Evolutionary conservation across 2,113 vertebrate species (phyloP), one percentile per base, ranked within the genome.

Genomic region (Lagenorhynchus albirostris): DNA sequence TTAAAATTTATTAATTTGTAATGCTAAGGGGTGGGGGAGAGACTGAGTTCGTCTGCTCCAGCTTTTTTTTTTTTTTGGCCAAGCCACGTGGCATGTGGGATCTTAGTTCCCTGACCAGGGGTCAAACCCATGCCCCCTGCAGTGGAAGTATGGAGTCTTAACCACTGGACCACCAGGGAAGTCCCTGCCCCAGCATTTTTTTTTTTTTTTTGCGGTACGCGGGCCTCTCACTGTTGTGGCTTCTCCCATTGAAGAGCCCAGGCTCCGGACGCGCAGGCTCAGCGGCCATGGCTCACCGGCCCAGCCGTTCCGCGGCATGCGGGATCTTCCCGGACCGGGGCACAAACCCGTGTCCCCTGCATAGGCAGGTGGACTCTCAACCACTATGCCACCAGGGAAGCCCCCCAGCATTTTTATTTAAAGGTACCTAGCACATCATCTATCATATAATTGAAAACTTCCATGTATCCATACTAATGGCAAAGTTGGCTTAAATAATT

Each of bases 361-460:
- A 47, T 47, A 10, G 44, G 44, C 44, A 47, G 8, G 44, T 10
- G 44, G 44, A 10, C 44, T 47, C 44, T 47, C 44, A 47, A 47
- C 44, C 44, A 47, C 44, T 47, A 8, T 10, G 44, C 62, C 26
- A 31, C 29, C 29, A 31, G 12, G 62, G 62, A 65, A 65, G 15
- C 15, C 44, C 41, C 73, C 53, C 87, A 65, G 50, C 5, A 60
- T 76, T 94, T 95, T 90, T 88, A 87, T 62, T 93, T 94, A 92
- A 84, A 91, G 63, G 47, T 87, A 60, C 62, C 53, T 80, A 29
- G 41, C 31, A 85, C 15, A 89, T 38, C 6, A 25, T 31, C 53
- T 60, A 33, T 68, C 36, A 81, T 23, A n/a, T 60, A 93, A 82
- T 1, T 89, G 26, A 91, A 93, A 93, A 95, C 12, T 2, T 97